Evolutionary conservation across 2,888 invertebrate genomes (phyloP).

Genomic region (Amphiduros pacificus): DNA sequence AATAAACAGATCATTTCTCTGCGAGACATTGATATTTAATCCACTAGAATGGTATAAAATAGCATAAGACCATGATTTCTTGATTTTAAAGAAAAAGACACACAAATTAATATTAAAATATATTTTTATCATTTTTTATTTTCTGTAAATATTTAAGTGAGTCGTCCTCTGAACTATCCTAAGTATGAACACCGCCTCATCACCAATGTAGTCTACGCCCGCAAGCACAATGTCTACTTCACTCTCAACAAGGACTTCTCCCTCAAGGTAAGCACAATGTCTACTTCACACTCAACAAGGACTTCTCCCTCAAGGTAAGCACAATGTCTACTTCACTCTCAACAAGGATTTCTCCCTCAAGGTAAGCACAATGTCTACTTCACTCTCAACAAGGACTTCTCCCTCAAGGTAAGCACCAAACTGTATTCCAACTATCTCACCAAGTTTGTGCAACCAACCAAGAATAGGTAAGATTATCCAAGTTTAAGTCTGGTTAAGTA

Average conservation of each 20-base stretch:
- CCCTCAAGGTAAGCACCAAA: slow-evolving; percentile 51
- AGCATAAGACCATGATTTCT: too few species aligned
- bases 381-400: slow-evolving; percentile 54
- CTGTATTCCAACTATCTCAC: too few species aligned
- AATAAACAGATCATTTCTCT: too few species aligned
- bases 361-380: slow-evolving; percentile 55
- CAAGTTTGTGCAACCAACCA: too few species aligned
- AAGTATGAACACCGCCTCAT: slow-evolving; percentile 55
- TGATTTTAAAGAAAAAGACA: too few species aligned
- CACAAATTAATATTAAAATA: not conserved
- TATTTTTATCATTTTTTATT: too few species aligned
- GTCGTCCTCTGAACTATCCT: slow-evolving; percentile 44
- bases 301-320: slow-evolving; percentile 54
- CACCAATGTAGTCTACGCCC: slow-evolving; percentile 48
- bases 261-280: slow-evolving; percentile 46
- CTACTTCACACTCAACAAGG: slow-evolving; percentile 55
- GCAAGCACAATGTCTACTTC: slow-evolving; percentile 58
- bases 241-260: slow-evolving; percentile 55
- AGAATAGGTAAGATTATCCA: too few species aligned
- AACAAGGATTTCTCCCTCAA: slow-evolving; percentile 55
- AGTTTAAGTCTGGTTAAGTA: too few species aligned
- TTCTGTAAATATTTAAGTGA: slow-evolving; percentile 43
- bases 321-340: slow-evolving; percentile 58
- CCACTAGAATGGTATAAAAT: too few species aligned
- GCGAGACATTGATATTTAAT: too few species aligned